These are phyloP conservation scores for Isaurus tuberculatus DNA, from an alignment of 92 coral and sea anemone genomes.

Conservation along the genomic window DNA sequence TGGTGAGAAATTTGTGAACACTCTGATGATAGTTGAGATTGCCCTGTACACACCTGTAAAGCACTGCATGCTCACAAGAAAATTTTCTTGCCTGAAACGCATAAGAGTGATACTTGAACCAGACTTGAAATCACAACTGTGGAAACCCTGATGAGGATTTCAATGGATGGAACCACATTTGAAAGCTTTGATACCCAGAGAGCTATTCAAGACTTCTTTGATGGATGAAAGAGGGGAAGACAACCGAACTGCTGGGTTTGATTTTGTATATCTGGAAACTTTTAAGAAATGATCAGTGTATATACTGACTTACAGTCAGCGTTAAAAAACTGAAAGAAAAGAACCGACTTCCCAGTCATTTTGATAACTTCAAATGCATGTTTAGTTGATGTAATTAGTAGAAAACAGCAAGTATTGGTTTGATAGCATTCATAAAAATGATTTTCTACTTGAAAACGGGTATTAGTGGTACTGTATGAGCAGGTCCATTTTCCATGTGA, in stretches of 20 bases:
- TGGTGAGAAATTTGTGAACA: neutral
- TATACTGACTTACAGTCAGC: neutral
- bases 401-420: too few relatives aligned
- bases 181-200: neutral
- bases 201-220: neutral
- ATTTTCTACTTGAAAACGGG: too few relatives aligned
- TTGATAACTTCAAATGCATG: neutral
- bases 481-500: too few relatives aligned
- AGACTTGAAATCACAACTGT: neutral
- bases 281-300: neutral
- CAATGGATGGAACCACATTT: constrained; percentile 13
- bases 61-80: constrained; percentile 1
- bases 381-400: neutral
- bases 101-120: neutral
- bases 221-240: neutral
- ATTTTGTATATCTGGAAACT: neutral
- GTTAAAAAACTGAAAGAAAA: neutral
- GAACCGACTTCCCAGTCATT: too few relatives aligned
- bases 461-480: too few relatives aligned
- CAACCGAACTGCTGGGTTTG: neutral
- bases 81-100: constrained; percentile 1
- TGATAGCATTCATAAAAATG: too few relatives aligned
- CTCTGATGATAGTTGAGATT: constrained; percentile 7
- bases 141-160: constrained; percentile 5
- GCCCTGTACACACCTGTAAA: neutral